A percentile compares a stretch with the other conserved stretches of the same genome.
phyloP scores from a whole-genome alignment of 2,797 vertebrate species.

The Chaunax sp. region DNA sequence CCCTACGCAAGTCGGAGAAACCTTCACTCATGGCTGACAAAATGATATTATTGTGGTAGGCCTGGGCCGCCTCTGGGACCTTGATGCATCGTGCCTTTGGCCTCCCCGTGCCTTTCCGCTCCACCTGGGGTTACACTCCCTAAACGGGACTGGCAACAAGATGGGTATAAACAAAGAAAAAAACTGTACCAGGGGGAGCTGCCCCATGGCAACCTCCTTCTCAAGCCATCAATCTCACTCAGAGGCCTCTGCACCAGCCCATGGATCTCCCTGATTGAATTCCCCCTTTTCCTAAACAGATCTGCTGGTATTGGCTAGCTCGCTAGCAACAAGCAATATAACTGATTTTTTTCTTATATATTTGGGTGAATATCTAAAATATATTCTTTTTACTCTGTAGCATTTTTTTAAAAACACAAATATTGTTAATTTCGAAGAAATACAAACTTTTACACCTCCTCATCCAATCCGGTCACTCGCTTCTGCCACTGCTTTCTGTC shows the following conservation, averaged over 20 bases:
- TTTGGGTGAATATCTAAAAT: too few relatives aligned
- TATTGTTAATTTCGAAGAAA: neutral
- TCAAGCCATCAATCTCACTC: conserved; percentile 74
- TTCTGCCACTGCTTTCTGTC: conserved; percentile 17
- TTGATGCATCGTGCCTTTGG: conserved; percentile 23
- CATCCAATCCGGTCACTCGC: neutral
- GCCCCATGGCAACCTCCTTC: conserved; percentile 55
- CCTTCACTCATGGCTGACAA: conserved; percentile 66
- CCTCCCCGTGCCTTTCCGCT: conserved; percentile 6
- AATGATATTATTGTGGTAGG: conserved; percentile 61
- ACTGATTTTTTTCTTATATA: too few relatives aligned
- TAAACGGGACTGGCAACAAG: conserved; percentile 57
- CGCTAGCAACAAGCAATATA: conserved; percentile 28
- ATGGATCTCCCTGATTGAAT: conserved; percentile 73
- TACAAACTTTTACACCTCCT: conserved; percentile 1
- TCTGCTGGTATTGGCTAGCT: conserved; percentile 29
- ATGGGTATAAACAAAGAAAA: conserved; percentile 57
- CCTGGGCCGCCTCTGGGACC: conserved; percentile 43
- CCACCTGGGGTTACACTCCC: conserved; percentile 14
- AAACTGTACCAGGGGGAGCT: conserved; percentile 51
- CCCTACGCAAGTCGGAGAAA: conserved; percentile 59
- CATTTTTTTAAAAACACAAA: too few relatives aligned
- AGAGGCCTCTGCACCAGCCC: conserved; percentile 29
- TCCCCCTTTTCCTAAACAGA: conserved; percentile 51
- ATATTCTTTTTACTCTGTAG: too few relatives aligned